A percentile compares a stretch with the other conserved stretches of the same genome.
These are phyloP conservation scores for Pyrocoelia pectoralis DNA, from an alignment of 2,888 invertebrate species.

Conservation along the genomic window DNA sequence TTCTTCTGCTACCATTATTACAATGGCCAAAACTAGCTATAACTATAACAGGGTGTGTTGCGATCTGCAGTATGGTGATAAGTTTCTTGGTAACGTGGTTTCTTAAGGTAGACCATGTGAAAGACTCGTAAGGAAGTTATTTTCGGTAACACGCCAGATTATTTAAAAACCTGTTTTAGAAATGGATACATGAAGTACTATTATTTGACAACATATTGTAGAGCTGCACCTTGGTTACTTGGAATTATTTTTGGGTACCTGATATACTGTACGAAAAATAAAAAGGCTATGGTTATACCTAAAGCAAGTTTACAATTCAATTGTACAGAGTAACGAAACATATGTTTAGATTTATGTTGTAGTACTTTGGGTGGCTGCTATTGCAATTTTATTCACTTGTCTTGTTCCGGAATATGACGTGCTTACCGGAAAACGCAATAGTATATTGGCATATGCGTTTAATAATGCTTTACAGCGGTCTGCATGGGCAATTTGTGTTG, in stretches of 20 bases:
- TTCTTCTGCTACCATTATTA: constrained; percentile 58
- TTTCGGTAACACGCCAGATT: too few species aligned
- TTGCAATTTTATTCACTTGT: neutral
- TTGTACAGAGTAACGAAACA: neutral
- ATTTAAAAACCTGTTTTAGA: neutral
- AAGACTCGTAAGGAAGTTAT: neutral
- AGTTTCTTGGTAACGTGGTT: constrained; percentile 12
- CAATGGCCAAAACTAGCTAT: constrained; percentile 53
- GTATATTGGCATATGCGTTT: constrained; percentile 27
- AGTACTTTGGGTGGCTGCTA: neutral
- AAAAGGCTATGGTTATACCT: neutral
- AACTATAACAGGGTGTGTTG: neutral
- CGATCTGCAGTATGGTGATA: neutral
- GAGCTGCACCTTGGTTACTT: constrained; percentile 39
- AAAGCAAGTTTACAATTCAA: neutral
- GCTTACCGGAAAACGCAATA: neutral
- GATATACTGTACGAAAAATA: constrained; percentile 11
- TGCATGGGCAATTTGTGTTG: constrained; percentile 60
- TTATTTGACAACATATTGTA: constrained; percentile 31
- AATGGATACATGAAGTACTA: neutral
- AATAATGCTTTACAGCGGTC: constrained; percentile 57
- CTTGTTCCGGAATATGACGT: neutral
- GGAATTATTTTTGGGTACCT: constrained; percentile 39
- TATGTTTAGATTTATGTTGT: neutral
- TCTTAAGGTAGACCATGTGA: neutral